Base-by-base conservation (phyloP, 2,113 vertebrate genomes). In the western clawed frog (Xenopus tropicalis) region DNA sequence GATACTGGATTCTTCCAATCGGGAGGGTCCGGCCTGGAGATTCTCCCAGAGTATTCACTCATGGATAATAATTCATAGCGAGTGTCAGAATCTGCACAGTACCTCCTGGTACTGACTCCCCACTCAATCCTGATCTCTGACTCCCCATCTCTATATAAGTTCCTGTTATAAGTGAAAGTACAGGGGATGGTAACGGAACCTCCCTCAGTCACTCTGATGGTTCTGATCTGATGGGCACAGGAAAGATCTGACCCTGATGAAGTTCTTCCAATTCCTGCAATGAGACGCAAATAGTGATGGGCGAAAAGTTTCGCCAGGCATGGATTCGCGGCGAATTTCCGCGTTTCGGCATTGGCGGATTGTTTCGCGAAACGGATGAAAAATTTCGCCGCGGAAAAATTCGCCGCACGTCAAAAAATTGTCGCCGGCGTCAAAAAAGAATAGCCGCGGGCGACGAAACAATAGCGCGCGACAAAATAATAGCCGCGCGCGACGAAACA, bases 131-230 rank as follows among this genome's bases (percentile, higher is more conserved):
- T 23, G n/a, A 37, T 11, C 42, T 59, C 13, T 51, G 19, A 8
- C 43, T 59, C 9, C 37, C 17, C 8, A 3, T 46, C 21, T 6
- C 10, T 0, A 9, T 1, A 12, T 3, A 2, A 3, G 4, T 12
- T 0, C 6, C 23, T n/a, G 4, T 13, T 19, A 48, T 51, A 29
- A 19, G 12, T 52, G 63, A 78, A 78, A 14, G 19, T 1, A 65
- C 79, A 80, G 1, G 68, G 76, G 17, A 80, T 71, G 46, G 52
- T 63, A 25, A 74, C 9, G 1, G 78, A 71, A 0, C 5, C 67
- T 14, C 11, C 24, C 8, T 13, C 29, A 22, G 1, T 14, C 9
- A 69, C 75, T 3, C 12, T 22, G n/a, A 61, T 20, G 1, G n/a
- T 20, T 20, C 54, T 48, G 8, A 56, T 61, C 56, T 77, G 74